A percentile compares a stretch with the other conserved stretches of the same genome.
Evolutionary conservation across 2,113 vertebrate genomes (phyloP).

Genomic region (Poeciliopsis occidentalis): DNA sequence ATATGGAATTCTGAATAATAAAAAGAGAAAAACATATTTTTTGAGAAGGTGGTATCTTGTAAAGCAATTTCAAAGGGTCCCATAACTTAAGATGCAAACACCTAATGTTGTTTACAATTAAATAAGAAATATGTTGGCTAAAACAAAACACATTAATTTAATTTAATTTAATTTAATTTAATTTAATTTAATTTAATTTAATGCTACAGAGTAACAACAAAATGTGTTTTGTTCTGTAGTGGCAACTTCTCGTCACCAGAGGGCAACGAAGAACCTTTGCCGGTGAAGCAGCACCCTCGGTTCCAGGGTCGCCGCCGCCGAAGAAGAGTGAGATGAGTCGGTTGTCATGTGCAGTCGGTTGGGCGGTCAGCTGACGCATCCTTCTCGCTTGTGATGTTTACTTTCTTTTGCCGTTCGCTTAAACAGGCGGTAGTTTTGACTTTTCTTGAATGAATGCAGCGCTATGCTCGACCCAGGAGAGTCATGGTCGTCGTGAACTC

Average conservation of each 20-base stretch:
- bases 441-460: conserved; percentile 64
- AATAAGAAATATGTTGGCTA: background rate
- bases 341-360: conserved; percentile 46
- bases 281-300: background rate
- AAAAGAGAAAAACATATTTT: background rate
- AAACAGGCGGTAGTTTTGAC: background rate
- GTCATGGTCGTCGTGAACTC: conserved; percentile 89
- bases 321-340: conserved; percentile 45
- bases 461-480: conserved; percentile 65
- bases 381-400: conserved; percentile 42
- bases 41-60: background rate
- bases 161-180: too few species aligned
- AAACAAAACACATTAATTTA: background rate
- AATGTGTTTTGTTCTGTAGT: background rate
- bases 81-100: background rate
- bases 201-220: too few species aligned
- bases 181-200: too few species aligned
- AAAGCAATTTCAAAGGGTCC: background rate
- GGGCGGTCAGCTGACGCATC: conserved; percentile 62
- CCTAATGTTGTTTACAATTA: background rate
- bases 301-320: conserved; percentile 7
- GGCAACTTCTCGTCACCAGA: conserved; percentile 29
- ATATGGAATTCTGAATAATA: background rate
- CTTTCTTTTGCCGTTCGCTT: conserved; percentile 2
- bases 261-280: conserved; percentile 8